Conservation (phyloP, 2,888 invertebrate species). For the Epicampocera succincta region DNA sequence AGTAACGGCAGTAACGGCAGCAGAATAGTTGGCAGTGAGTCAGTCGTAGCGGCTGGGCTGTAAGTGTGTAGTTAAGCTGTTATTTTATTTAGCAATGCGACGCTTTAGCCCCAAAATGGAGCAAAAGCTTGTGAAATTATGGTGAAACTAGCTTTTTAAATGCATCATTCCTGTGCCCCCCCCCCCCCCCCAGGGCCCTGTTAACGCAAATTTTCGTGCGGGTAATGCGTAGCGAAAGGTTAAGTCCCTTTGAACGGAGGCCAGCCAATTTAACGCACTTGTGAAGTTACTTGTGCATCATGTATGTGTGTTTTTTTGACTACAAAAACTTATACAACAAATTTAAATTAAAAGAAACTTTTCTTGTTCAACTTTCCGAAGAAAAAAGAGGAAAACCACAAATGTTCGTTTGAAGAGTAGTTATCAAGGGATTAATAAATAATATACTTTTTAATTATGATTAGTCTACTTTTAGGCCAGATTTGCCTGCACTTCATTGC, state of each 20-base stretch:
- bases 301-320: neutral
- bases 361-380: too few species aligned
- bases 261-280: constrained; percentile 13
- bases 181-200: constrained; percentile 46
- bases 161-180: constrained; percentile 56
- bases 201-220: constrained; percentile 52
- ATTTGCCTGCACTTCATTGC: too few species aligned
- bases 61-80: neutral
- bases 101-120: constrained; percentile 11
- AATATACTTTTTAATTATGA: constrained; percentile 16
- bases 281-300: neutral
- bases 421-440: constrained; percentile 5
- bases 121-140: neutral
- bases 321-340: neutral
- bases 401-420: neutral
- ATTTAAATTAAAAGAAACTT: constrained; percentile 15
- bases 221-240: constrained; percentile 47
- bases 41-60: neutral
- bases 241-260: constrained; percentile 18
- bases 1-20: neutral
- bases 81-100: constrained; percentile 42
- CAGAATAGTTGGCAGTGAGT: neutral
- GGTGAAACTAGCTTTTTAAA: constrained; percentile 54
- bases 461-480: constrained; percentile 28
- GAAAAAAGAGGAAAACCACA: too few species aligned